These are phyloP conservation scores for Danio jaintianensis DNA, from an alignment of 2,797 vertebrate species.

Conservation along the genomic window DNA sequence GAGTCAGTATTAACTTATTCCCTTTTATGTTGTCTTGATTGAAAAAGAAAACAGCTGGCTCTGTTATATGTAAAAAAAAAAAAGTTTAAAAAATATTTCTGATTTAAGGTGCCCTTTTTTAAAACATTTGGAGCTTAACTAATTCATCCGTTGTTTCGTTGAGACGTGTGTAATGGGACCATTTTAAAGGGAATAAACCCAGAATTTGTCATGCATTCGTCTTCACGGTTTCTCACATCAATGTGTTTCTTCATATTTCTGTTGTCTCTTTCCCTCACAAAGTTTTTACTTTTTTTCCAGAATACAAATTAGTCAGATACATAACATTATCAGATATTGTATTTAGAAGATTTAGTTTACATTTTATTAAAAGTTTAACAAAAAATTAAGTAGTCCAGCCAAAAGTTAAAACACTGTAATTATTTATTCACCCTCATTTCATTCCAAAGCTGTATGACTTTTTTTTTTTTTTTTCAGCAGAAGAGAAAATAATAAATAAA, in stretches of 20 bases:
- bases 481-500: background rate
- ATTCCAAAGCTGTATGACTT: background rate
- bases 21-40: constrained; percentile 68
- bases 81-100: constrained; percentile 62
- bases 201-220: constrained; percentile 20
- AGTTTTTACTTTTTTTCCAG: too few relatives aligned
- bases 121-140: constrained; percentile 13
- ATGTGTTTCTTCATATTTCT: constrained; percentile 11
- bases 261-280: background rate
- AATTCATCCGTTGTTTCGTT: constrained; percentile 39
- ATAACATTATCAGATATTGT: too few relatives aligned
- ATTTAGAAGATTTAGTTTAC: too few relatives aligned
- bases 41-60: constrained; percentile 78
- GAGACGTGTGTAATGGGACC: background rate
- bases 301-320: too few relatives aligned
- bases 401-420: background rate
- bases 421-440: background rate
- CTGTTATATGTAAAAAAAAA: constrained; percentile 72
- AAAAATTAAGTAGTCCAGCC: background rate
- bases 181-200: constrained; percentile 39
- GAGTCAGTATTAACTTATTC: constrained; percentile 72
- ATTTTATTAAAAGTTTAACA: background rate
- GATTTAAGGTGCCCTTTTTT: constrained; percentile 34
- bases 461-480: background rate
- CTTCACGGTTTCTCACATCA: background rate